Base-by-base conservation (phyloP, 1,140 invertebrate genomes). In the Adoxophyes honmai region DNA sequence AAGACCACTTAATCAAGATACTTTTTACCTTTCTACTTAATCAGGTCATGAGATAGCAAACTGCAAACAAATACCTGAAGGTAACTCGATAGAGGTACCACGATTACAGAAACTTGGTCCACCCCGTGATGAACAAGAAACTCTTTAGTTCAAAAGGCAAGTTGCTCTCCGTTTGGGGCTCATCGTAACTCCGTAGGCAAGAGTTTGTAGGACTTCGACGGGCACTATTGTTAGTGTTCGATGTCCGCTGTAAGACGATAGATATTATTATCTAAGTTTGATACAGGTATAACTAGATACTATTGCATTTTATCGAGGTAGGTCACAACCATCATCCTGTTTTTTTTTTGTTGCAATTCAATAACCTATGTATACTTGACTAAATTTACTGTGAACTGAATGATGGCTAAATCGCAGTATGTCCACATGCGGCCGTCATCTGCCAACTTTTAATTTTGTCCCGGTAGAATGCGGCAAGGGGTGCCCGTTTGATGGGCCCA, bases 401-500 rank as follows among this genome's bases (percentile, higher is more conserved):
- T n/a, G n/a, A n/a, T n/a, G n/a, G n/a, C n/a, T n/a, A n/a, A n/a
- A n/a, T n/a, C n/a, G n/a, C n/a, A n/a, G n/a, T n/a, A n/a, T 14
- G 55, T 42, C 37, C 55, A 57, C 55, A 16, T 44, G 55, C 39
- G 42, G 33, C 48, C 57, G 53, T 54, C 61, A 73, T 77, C 68
- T 74, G 62, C 57, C 63, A 81, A 86, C 73, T 80, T 82, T 85
- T 87, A 81, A 86, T 84, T 86, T 85, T 85, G 75, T 78, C 73
- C 53, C 56, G 64, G 77, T 73, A 84, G 84, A 79, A 84, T 78
- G 79, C 71, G 78, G 79, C 68, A 81, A 81, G 81, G 83, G 83
- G 81, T 78, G 69, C 58, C 70, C 71, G 83, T 85, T 88, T 85
- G 80, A 88, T 85, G 85, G 42, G 42, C 86, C 81, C 82, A 86